Percentiles rank a stretch among this genome's conserved stretches.
These are phyloP conservation scores for Poeciliopsis occidentalis DNA, from an alignment of 2,113 vertebrate species.

Conservation along the genomic window DNA sequence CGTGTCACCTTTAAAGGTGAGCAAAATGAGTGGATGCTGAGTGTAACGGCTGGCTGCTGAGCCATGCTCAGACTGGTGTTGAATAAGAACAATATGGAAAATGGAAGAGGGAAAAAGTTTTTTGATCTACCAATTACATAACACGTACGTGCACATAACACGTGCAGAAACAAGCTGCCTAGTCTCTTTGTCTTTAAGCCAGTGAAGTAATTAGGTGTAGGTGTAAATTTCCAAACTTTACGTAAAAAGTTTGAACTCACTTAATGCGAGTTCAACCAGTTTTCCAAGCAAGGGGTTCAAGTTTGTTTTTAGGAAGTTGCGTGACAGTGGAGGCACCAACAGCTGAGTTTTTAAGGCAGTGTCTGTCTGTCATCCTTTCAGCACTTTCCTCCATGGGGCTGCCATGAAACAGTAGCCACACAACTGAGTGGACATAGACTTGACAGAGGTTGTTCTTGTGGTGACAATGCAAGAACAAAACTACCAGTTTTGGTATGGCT, in stretches of 20 bases:
- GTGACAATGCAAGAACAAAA: no score
- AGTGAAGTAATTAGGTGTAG: background rate
- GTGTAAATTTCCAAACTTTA: background rate
- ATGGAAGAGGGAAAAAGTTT: background rate
- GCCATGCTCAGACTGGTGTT: slow-evolving; percentile 9
- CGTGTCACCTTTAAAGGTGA: slow-evolving; percentile 40
- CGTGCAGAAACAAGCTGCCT: background rate
- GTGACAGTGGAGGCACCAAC: no score
- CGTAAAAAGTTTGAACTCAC: background rate
- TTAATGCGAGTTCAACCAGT: background rate
- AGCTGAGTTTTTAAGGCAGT: no score
- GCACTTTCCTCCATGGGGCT: no score
- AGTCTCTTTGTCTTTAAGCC: slow-evolving; percentile 3
- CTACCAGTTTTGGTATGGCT: no score
- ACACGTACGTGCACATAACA: background rate
- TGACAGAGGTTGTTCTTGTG: no score
- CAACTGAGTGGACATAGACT: no score
- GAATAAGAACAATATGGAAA: slow-evolving; percentile 7
- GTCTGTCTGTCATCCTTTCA: no score
- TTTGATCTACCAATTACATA: background rate
- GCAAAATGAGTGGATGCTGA: slow-evolving; percentile 20
- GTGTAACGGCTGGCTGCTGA: background rate
- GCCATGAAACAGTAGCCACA: no score
- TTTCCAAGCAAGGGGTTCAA: no score
- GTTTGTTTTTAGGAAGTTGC: no score